Evolutionary conservation across 2,113 vertebrate species (phyloP).

Genomic region (Nyctereutes procyonoides): DNA sequence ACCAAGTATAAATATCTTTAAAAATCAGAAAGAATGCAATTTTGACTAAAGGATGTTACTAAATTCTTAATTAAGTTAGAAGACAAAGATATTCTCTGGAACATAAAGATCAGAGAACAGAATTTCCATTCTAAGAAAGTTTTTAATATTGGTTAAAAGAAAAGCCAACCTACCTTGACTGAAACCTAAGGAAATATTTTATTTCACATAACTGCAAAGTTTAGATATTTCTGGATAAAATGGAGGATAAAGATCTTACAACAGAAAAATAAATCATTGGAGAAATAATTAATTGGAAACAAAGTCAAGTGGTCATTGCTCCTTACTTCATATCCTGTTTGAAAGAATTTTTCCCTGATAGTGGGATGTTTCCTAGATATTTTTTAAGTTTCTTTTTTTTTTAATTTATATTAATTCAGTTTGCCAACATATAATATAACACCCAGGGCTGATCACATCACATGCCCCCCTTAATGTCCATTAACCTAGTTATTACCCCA

Average conservation of each 20-base stretch:
- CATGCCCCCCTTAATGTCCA: too few species aligned
- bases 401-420: too few species aligned
- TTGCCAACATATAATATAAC: too few species aligned
- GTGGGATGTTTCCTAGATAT: neutral
- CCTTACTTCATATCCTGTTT: neutral
- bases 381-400: neutral
- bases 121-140: neutral
- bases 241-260: neutral
- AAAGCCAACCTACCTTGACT: neutral
- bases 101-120: neutral
- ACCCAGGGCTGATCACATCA: too few species aligned
- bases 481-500: too few species aligned
- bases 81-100: neutral
- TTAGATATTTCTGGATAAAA: neutral
- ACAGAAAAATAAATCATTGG: neutral
- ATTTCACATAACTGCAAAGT: neutral
- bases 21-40: neutral
- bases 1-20: neutral
- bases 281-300: neutral
- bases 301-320: neutral
- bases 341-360: neutral
- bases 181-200: neutral
- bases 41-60: neutral
- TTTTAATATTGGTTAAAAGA: neutral
- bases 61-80: neutral